Conservation (phyloP, 2,888 invertebrate genomes). For the Clostera curtula region DNA sequence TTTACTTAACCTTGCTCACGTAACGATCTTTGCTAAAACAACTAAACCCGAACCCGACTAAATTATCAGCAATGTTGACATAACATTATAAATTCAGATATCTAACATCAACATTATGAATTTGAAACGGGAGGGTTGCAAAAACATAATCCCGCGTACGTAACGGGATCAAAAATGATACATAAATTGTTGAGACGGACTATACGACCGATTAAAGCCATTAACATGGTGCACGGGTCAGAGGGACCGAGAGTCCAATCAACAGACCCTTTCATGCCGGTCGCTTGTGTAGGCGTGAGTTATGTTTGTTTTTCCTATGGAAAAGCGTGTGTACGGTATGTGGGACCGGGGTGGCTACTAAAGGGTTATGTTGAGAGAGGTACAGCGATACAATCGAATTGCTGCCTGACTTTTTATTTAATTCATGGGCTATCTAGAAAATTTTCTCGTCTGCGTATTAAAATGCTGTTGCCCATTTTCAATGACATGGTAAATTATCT, state of each 20-base stretch:
- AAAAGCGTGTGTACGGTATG: too few species aligned
- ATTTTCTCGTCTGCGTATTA: too few species aligned
- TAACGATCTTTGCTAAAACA: conserved; percentile 9
- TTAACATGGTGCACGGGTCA: conserved; percentile 66
- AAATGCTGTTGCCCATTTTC: too few species aligned
- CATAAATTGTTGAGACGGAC: conserved; percentile 69
- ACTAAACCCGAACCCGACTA: conserved; percentile 15
- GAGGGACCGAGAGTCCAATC: conserved; percentile 58
- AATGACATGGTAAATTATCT: too few species aligned
- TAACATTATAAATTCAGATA: conserved; percentile 54
- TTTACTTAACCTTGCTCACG: conserved; percentile 5
- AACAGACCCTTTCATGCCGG: conserved; percentile 54
- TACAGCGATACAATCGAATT: too few species aligned
- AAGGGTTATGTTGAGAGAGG: too few species aligned
- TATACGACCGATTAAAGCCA: conserved; percentile 68
- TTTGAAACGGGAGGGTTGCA: conserved; percentile 43
- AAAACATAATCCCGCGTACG: conserved; percentile 60
- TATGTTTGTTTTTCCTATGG: conserved; percentile 19
- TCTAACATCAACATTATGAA: conserved; percentile 51
- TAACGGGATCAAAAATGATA: conserved; percentile 74
- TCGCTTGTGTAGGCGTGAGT: conserved; percentile 16
- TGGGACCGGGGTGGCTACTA: too few species aligned
- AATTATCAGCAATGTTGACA: conserved; percentile 31
- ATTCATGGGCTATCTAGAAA: too few species aligned
- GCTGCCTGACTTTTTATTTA: too few species aligned